Evolutionary conservation across 2,888 invertebrate species (phyloP).

Genomic region (Tortrix viridana): DNA sequence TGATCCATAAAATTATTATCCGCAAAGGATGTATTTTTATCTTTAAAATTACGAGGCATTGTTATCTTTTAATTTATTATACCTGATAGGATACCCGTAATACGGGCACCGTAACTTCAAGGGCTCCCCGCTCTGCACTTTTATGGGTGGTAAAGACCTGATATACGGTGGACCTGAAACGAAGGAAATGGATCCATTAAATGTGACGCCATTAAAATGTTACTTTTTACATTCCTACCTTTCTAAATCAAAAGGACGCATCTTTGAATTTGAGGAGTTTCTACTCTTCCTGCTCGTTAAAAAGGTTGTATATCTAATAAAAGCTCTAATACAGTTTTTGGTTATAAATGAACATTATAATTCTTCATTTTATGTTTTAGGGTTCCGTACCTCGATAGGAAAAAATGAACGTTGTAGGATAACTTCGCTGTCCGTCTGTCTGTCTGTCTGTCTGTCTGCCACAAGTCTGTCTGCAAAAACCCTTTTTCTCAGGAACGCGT

Average conservation of each 20-base stretch:
- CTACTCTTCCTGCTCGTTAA: no score
- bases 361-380: no score
- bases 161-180: slow-evolving; percentile 89
- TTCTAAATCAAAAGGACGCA: not conserved
- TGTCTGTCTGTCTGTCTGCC: no score
- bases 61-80: slow-evolving; percentile 42
- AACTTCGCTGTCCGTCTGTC: no score
- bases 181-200: slow-evolving; percentile 34
- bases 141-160: slow-evolving; percentile 88
- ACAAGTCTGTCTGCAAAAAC: no score
- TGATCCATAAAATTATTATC: slow-evolving; percentile 13
- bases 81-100: slow-evolving; percentile 92
- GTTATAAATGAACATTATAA: no score
- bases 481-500: no score
- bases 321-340: no score
- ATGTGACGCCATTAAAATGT: slow-evolving; percentile 6
- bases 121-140: slow-evolving; percentile 91
- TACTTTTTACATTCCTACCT: not conserved
- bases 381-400: no score
- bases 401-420: no score
- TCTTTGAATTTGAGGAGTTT: no score
- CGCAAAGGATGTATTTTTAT: not conserved
- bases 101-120: slow-evolving; percentile 92
- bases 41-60: slow-evolving; percentile 7
- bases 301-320: no score